These are phyloP conservation scores for Amazona guildingii DNA, from an alignment of 2,113 vertebrate genomes.

Conservation along the genomic window DNA sequence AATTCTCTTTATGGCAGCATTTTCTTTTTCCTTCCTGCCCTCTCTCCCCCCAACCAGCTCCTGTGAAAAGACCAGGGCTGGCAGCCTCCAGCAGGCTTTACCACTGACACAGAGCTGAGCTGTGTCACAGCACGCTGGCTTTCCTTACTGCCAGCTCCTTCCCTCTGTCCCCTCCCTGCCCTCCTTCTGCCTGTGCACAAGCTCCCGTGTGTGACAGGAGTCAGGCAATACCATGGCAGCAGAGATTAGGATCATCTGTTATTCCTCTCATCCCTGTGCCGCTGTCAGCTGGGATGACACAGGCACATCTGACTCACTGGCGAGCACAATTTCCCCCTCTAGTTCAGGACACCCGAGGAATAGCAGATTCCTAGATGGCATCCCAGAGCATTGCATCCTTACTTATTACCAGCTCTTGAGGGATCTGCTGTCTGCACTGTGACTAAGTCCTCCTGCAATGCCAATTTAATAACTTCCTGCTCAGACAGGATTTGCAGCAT, in stretches of 20 bases:
- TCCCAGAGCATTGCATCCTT: rapidly evolving
- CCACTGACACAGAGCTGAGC: not conserved
- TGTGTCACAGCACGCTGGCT: not conserved
- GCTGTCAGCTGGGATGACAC: not conserved
- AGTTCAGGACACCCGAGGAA: not conserved
- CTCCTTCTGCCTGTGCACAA: not conserved
- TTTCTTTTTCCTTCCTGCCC: not conserved
- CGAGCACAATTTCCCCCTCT: not conserved
- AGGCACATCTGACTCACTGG: not conserved
- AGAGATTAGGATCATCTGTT: not conserved
- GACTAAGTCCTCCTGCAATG: not conserved
- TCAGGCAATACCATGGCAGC: not conserved
- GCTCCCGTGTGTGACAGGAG: not conserved
- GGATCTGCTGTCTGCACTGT: not conserved
- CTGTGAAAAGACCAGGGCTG: not conserved
- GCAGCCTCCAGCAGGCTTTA: not conserved
- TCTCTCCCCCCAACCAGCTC: too few species aligned
- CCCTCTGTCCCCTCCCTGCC: not conserved
- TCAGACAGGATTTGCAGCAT: slow-evolving; percentile 11
- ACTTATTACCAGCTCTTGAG: rapidly evolving
- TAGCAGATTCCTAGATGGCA: not conserved
- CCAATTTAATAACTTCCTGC: slow-evolving; percentile 16
- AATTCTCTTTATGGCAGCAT: not conserved
- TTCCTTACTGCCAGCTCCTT: not conserved
- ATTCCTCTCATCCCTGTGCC: not conserved